These are phyloP conservation scores for Paguma larvata DNA, from an alignment of 2,797 vertebrate species.

Conservation along the genomic window DNA sequence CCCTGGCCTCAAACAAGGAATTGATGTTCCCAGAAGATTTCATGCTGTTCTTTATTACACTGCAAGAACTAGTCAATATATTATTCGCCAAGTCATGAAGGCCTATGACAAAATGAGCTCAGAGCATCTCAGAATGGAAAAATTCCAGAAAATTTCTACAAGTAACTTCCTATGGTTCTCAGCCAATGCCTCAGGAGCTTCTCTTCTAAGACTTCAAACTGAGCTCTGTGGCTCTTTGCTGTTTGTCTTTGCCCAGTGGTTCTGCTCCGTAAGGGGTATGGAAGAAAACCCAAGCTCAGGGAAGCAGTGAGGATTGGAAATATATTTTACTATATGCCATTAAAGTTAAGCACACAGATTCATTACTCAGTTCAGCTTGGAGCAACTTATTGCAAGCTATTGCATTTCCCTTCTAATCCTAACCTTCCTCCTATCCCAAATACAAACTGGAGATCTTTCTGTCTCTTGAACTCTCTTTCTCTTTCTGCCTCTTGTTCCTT, in stretches of 20 bases:
- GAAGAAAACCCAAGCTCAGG: neutral
- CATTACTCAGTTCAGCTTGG: constrained; percentile 43
- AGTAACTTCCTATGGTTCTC: neutral
- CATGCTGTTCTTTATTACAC: neutral
- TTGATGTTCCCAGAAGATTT: neutral
- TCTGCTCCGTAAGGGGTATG: neutral
- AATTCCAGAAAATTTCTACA: neutral
- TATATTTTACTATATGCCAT: constrained; percentile 12
- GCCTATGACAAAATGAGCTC: constrained; percentile 8
- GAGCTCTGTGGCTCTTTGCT: neutral
- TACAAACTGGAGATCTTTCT: neutral
- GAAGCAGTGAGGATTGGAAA: neutral
- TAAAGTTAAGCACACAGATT: neutral
- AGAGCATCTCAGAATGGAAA: neutral
- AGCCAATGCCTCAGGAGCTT: neutral
- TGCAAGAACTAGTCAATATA: neutral
- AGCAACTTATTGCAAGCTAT: neutral
- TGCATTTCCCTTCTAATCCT: neutral
- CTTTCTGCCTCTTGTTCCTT: neutral
- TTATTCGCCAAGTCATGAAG: neutral
- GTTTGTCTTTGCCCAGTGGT: neutral
- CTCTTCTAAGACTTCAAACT: neutral
- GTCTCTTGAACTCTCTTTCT: neutral
- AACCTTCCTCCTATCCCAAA: neutral
- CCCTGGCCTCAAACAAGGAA: neutral